These are phyloP conservation scores for Phylloscopus trochilus DNA, from an alignment of 2,113 vertebrate species.

Conservation along the genomic window DNA sequence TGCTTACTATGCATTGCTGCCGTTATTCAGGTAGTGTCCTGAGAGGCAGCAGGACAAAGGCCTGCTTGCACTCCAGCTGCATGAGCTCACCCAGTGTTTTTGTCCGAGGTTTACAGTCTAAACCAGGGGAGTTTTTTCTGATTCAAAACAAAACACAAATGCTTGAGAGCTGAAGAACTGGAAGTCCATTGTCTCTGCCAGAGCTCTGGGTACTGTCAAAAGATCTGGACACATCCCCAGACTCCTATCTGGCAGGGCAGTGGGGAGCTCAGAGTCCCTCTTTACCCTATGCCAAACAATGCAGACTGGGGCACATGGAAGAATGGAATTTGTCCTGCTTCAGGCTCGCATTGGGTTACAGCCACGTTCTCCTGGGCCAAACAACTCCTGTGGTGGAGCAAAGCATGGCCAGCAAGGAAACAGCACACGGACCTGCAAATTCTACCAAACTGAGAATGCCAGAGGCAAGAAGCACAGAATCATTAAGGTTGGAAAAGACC, in stretches of 20 bases:
- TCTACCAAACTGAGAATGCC: not conserved
- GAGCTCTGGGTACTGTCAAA: not conserved
- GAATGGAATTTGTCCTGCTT: not conserved
- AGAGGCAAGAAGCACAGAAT: not conserved
- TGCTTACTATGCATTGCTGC: not conserved
- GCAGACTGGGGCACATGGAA: not conserved
- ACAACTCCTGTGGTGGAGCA: not conserved
- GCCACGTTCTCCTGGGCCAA: not conserved
- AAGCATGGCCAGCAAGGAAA: not conserved
- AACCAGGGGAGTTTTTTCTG: not conserved
- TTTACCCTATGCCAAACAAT: not conserved
- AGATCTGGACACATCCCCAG: not conserved
- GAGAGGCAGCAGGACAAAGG: not conserved
- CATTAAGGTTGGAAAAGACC: not conserved
- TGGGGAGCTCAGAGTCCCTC: not conserved
- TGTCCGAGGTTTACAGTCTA: not conserved
- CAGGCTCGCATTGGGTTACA: not conserved
- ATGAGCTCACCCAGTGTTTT: not conserved
- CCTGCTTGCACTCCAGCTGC: not conserved
- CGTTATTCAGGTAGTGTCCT: not conserved
- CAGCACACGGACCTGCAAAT: not conserved
- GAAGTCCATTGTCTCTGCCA: not conserved
- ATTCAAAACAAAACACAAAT: not conserved
- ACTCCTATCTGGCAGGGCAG: not conserved
- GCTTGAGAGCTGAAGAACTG: not conserved